phyloP scores from a whole-genome alignment of 2,888 invertebrate species.

The Malthinus flaveolus region DNA sequence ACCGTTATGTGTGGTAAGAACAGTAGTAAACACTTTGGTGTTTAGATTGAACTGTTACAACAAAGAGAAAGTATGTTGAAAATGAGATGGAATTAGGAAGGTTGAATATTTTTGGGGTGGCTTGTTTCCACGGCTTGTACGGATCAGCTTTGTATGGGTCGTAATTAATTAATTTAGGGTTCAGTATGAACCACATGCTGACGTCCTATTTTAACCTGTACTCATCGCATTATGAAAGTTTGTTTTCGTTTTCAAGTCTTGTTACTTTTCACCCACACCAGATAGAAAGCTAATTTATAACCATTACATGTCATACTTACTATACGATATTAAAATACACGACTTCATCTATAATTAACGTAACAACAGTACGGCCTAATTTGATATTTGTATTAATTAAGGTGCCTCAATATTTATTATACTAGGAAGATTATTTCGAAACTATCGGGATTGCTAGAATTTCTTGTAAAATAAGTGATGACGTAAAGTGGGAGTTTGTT shows the following conservation, averaged over 20 bases:
- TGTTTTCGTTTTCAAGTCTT: slow-evolving; percentile 14
- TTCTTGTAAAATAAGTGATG: too few species aligned
- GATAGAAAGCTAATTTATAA: not conserved
- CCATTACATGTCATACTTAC: not conserved
- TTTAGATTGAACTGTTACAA: slow-evolving; percentile 20
- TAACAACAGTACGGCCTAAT: not conserved
- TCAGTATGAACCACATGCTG: slow-evolving; percentile 30
- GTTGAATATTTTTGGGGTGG: slow-evolving; percentile 15
- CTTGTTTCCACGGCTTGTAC: slow-evolving; percentile 20
- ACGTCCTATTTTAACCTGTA: slow-evolving; percentile 24
- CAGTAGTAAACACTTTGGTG: slow-evolving; percentile 23
- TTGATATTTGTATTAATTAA: too few species aligned
- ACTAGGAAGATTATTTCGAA: too few species aligned
- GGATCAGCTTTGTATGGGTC: slow-evolving; percentile 33
- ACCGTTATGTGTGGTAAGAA: slow-evolving; percentile 25
- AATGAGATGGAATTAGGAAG: slow-evolving; percentile 12
- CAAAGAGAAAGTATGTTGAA: slow-evolving; percentile 14
- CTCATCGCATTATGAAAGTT: slow-evolving; percentile 22
- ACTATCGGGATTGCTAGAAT: too few species aligned
- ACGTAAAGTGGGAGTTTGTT: too few species aligned
- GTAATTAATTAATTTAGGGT: slow-evolving; percentile 37
- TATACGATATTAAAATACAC: not conserved
- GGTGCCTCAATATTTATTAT: too few species aligned
- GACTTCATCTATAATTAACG: not conserved
- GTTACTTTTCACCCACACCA: not conserved